Percentiles rank a stretch among this genome's conserved stretches.
Conservation (phyloP, 2,888 invertebrate genomes). For the Meghimatium bilineatum region DNA sequence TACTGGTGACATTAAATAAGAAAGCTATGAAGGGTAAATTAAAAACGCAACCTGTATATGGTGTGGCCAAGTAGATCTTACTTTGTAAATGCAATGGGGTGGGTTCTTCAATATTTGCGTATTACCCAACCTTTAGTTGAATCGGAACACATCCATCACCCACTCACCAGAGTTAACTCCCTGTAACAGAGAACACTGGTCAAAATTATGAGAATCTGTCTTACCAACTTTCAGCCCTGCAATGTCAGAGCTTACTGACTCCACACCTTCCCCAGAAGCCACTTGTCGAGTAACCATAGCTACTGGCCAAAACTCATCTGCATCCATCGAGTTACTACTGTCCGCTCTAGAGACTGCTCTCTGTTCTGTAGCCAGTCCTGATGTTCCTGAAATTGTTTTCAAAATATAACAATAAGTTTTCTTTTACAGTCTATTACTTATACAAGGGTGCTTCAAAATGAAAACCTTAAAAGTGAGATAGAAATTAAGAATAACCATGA, state of each 20-base stretch:
- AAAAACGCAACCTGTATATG: too few relatives aligned
- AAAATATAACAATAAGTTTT: not conserved
- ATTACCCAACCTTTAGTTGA: not conserved
- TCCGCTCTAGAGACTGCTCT: slow-evolving; percentile 33
- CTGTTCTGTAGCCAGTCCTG: slow-evolving; percentile 25
- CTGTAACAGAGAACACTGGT: slow-evolving; percentile 24
- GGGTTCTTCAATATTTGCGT: too few relatives aligned
- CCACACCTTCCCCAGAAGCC: slow-evolving; percentile 43
- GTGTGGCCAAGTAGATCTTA: too few relatives aligned
- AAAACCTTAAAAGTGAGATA: too few relatives aligned
- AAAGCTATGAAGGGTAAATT: too few relatives aligned
- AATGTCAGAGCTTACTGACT: slow-evolving; percentile 41
- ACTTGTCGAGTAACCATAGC: slow-evolving; percentile 50
- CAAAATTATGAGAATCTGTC: slow-evolving; percentile 40
- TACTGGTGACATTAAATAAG: too few relatives aligned
- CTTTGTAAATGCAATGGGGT: too few relatives aligned
- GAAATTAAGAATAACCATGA: too few relatives aligned
- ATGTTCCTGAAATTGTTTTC: not conserved
- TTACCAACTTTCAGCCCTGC: slow-evolving; percentile 41
- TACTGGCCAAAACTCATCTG: slow-evolving; percentile 52
- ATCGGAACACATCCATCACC: not conserved
- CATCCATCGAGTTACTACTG: slow-evolving; percentile 43
- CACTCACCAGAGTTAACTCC: slow-evolving; percentile 21
- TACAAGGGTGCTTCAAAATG: too few relatives aligned
- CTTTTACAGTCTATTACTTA: too few relatives aligned